These are phyloP conservation scores for Noctua comes DNA, from an alignment of 2,888 invertebrate species.

Conservation along the genomic window DNA sequence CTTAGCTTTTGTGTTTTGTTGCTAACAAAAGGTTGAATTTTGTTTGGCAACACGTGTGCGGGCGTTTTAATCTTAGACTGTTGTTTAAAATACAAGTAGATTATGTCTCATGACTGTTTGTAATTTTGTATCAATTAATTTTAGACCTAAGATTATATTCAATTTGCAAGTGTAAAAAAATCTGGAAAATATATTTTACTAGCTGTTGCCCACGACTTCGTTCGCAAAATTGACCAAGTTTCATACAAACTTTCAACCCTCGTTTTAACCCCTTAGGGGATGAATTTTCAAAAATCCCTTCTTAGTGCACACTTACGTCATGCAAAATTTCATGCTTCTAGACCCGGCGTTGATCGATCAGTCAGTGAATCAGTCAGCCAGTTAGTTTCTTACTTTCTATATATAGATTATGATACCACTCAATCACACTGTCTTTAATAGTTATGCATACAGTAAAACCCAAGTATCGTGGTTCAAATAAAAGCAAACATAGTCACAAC, in stretches of 20 bases:
- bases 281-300: no score
- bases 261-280: no score
- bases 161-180: not conserved
- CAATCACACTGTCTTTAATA: not conserved
- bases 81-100: not conserved
- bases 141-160: not conserved
- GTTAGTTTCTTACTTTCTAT: no score
- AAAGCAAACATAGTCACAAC: conserved; percentile 12
- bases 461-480: not conserved
- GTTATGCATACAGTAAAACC: not conserved
- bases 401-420: not conserved
- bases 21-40: conserved; percentile 36
- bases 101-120: not conserved
- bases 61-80: not conserved
- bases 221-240: no score
- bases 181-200: not conserved
- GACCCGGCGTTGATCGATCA: no score
- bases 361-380: no score
- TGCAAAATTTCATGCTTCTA: no score
- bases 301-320: no score
- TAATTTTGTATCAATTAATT: not conserved
- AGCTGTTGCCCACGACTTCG: no score
- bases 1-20: conserved; percentile 45
- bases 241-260: no score
- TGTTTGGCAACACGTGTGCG: conserved; percentile 5